Conservation (phyloP, 2,113 vertebrate genomes). For the Dipodomys ordii region DNA sequence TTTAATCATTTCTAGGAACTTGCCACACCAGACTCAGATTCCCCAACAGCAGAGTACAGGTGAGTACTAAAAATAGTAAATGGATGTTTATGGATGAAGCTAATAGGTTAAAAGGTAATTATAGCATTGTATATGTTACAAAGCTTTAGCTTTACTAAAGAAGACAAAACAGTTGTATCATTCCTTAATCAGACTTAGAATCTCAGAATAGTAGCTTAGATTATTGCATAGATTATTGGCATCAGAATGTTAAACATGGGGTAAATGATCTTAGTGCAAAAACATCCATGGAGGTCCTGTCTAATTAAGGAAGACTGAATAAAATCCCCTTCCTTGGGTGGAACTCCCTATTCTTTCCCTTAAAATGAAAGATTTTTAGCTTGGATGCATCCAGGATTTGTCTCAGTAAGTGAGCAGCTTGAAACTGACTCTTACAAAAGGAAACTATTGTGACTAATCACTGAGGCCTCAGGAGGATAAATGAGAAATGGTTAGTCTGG, state of each 20-base stretch:
- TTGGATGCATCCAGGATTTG: constrained; percentile 74
- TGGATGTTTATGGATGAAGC: neutral
- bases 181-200: constrained; percentile 65
- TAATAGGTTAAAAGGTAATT: constrained; percentile 46
- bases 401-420: constrained; percentile 80
- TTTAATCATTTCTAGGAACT: constrained; percentile 91
- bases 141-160: constrained; percentile 22
- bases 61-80: constrained; percentile 84
- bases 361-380: constrained; percentile 68
- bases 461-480: constrained; percentile 65
- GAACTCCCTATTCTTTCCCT: constrained; percentile 54
- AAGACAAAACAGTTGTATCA: constrained; percentile 58
- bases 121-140: neutral
- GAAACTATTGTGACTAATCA: constrained; percentile 76
- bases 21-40: constrained; percentile 98
- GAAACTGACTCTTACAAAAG: constrained; percentile 79
- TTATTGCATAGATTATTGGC: constrained; percentile 56
- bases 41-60: constrained; percentile 97
- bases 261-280: constrained; percentile 64
- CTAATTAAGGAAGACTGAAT: constrained; percentile 74
- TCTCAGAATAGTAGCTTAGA: constrained; percentile 45
- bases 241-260: constrained; percentile 50
- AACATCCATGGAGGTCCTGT: constrained; percentile 64
- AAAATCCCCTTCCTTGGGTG: neutral
- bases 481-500: constrained; percentile 66